These are phyloP conservation scores for Nannospalax galili DNA, from an alignment of 2,113 vertebrate species.

Conservation along the genomic window DNA sequence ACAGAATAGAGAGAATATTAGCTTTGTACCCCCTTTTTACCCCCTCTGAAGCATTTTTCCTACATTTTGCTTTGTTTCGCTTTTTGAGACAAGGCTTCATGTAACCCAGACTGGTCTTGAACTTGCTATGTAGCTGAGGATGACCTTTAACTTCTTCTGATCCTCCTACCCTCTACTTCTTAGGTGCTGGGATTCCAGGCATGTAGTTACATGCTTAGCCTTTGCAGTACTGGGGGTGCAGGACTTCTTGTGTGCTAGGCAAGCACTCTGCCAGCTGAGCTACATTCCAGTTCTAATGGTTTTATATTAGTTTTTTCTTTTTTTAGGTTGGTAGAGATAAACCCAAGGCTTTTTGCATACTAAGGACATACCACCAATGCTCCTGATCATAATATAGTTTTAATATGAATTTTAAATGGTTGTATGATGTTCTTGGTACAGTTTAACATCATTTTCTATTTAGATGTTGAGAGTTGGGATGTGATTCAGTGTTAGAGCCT, in stretches of 20 bases:
- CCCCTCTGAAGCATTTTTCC: too few relatives aligned
- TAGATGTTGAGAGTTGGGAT: not conserved
- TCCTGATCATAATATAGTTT: not conserved
- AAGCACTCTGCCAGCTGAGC: too few relatives aligned
- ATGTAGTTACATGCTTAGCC: not conserved
- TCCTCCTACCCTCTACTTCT: too few relatives aligned
- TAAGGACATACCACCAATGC: not conserved
- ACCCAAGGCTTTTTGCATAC: not conserved
- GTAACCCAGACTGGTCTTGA: too few relatives aligned
- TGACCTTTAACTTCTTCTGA: not conserved
- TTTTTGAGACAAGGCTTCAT: too few relatives aligned
- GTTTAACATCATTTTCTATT: not conserved
- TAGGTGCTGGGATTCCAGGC: not conserved
- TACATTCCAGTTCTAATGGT: too few relatives aligned
- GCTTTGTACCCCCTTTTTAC: too few relatives aligned
- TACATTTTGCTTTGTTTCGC: too few relatives aligned
- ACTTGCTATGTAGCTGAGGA: not conserved
- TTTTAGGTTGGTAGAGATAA: not conserved
- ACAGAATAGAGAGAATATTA: too few relatives aligned
- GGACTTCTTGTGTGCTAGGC: too few relatives aligned
- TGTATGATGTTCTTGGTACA: not conserved
- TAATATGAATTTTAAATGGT: not conserved
- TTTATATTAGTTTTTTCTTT: not conserved
- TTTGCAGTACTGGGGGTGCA: not conserved
- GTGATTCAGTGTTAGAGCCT: not conserved